phyloP scores from a whole-genome alignment of 2,888 invertebrate genomes.

The Meghimatium bilineatum region DNA sequence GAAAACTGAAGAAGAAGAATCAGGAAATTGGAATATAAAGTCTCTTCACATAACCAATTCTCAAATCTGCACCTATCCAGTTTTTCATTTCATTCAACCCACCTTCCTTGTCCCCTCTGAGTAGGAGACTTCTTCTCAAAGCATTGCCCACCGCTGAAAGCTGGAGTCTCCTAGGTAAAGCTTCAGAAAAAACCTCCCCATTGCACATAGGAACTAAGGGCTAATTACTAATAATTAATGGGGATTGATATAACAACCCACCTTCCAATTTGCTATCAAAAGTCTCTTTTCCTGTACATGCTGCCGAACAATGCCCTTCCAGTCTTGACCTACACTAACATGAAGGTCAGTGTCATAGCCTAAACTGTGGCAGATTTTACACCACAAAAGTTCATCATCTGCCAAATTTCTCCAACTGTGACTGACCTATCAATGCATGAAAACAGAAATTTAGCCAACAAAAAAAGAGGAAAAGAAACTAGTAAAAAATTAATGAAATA shows the following conservation, averaged over 20 bases:
- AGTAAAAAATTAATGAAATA: too few species aligned
- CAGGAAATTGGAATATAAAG: too few species aligned
- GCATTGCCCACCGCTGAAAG: too few species aligned
- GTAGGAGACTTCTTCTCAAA: too few species aligned
- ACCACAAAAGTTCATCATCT: constrained; percentile 75
- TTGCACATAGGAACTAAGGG: too few species aligned
- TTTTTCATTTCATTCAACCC: not conserved
- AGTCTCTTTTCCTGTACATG: constrained; percentile 59
- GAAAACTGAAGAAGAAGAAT: too few species aligned
- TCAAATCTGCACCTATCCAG: not conserved
- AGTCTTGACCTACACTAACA: constrained; percentile 61
- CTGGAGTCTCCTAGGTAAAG: too few species aligned
- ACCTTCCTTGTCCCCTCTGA: not conserved
- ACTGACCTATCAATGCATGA: constrained; percentile 66
- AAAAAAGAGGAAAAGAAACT: too few species aligned
- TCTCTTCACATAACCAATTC: not conserved
- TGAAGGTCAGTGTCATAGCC: constrained; percentile 62
- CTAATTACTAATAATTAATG: too few species aligned
- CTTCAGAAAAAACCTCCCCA: too few species aligned
- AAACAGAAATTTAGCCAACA: too few species aligned
- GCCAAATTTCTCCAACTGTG: constrained; percentile 73
- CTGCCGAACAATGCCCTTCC: constrained; percentile 69
- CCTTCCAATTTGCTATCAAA: constrained; percentile 73
- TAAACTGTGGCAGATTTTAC: constrained; percentile 63
- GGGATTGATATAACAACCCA: too few species aligned